Evolutionary conservation across 2,797 vertebrate species (phyloP).

Genomic region (Esox lucius): DNA sequence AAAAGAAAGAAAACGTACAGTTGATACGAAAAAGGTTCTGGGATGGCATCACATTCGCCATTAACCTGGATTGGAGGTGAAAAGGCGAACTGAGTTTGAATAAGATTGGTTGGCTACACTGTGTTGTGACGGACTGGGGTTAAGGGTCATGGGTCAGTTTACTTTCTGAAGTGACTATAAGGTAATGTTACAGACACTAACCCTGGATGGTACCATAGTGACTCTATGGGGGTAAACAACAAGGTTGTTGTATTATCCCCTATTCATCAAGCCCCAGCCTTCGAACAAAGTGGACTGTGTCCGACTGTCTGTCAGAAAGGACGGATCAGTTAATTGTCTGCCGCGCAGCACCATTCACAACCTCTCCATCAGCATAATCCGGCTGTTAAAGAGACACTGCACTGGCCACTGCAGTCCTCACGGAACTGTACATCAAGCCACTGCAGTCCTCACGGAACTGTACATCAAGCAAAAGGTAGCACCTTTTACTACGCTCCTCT

Average conservation of each 20-base stretch:
- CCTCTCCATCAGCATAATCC: constrained; percentile 56
- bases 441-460: background rate
- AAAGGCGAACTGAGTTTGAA: background rate
- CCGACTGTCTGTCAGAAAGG: constrained; percentile 29
- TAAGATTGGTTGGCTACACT: background rate
- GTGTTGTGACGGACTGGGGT: background rate
- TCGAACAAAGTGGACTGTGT: background rate
- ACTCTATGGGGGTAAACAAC: constrained; percentile 18
- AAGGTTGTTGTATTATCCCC: constrained; percentile 5
- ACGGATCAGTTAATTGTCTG: constrained; percentile 50
- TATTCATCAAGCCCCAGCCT: constrained; percentile 28
- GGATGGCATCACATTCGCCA: background rate
- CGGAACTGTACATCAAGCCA: background rate
- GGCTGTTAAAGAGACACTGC: constrained; percentile 49
- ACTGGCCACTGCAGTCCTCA: background rate
- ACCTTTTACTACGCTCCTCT: background rate
- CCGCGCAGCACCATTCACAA: constrained; percentile 37
- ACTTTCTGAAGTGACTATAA: background rate
- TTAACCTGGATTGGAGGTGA: background rate
- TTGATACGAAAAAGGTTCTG: background rate
- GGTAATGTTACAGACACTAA: background rate
- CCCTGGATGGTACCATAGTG: background rate
- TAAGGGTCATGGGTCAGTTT: background rate
- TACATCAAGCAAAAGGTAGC: background rate
- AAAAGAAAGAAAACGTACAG: background rate